Percentiles rank a stretch among this genome's conserved stretches.
These are phyloP conservation scores for Orthosia incerta DNA, from an alignment of 2,888 invertebrate genomes.

Conservation along the genomic window DNA sequence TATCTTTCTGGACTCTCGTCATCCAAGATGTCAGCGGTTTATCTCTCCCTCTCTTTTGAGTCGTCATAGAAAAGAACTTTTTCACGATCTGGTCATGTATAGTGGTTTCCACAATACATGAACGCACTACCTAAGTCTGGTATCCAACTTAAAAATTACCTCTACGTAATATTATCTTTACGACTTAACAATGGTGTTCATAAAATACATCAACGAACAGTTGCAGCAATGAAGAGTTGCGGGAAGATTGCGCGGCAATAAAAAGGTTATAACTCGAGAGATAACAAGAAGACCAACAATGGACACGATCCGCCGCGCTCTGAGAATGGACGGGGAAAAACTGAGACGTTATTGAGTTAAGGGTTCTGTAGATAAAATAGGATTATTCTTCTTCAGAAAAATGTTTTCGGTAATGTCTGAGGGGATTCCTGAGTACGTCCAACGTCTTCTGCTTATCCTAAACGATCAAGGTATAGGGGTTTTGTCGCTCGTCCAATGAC, in stretches of 20 bases:
- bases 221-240: conserved; percentile 62
- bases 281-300: conserved; percentile 71
- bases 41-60: too few relatives aligned
- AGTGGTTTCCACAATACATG: too few relatives aligned
- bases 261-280: conserved; percentile 69
- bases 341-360: conserved; percentile 6
- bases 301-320: conserved; percentile 32
- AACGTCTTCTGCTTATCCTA: background rate
- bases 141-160: too few relatives aligned
- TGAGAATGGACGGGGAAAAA: conserved; percentile 34
- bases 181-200: conserved; percentile 36
- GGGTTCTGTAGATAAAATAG: conserved; percentile 38
- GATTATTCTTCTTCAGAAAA: background rate
- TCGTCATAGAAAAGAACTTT: too few relatives aligned
- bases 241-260: conserved; percentile 66
- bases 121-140: too few relatives aligned
- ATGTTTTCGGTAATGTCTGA: background rate
- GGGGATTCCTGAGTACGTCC: background rate
- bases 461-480: background rate
- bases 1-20: too few relatives aligned
- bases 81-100: too few relatives aligned
- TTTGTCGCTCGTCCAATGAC: too few relatives aligned
- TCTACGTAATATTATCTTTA: conserved; percentile 21
- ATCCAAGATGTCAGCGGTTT: too few relatives aligned
- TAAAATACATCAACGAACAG: conserved; percentile 47